A percentile compares a stretch with the other conserved stretches of the same genome.
phyloP scores from a whole-genome alignment of 1,140 invertebrate genomes.

The Venustaconcha ellipsiformis region DNA sequence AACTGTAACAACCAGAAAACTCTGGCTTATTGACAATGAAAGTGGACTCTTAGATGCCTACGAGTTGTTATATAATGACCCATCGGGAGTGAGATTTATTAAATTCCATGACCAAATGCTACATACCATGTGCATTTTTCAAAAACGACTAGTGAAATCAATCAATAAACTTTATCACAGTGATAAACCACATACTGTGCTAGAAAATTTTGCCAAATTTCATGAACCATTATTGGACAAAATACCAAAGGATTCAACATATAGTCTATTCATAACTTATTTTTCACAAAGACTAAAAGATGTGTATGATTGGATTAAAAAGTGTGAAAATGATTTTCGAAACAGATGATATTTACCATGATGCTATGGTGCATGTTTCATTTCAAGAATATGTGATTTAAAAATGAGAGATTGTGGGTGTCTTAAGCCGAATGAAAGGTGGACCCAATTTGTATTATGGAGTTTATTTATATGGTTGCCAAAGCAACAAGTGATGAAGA shows the following conservation, averaged over 20 bases:
- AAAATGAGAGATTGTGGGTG: too few relatives aligned
- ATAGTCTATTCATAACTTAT: slow-evolving; percentile 37
- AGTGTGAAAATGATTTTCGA: slow-evolving; percentile 33
- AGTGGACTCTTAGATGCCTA: slow-evolving; percentile 69
- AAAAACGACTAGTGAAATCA: slow-evolving; percentile 55
- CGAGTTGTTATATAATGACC: slow-evolving; percentile 59
- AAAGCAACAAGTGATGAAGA: too few relatives aligned
- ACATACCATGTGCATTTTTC: slow-evolving; percentile 66
- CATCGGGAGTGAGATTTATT: slow-evolving; percentile 46
- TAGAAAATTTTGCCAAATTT: slow-evolving; percentile 41
- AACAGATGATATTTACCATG: too few relatives aligned
- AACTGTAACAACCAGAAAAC: slow-evolving; percentile 51
- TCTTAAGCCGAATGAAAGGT: too few relatives aligned
- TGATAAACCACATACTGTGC: slow-evolving; percentile 32
- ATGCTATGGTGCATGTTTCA: too few relatives aligned
- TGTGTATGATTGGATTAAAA: slow-evolving; percentile 49
- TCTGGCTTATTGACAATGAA: slow-evolving; percentile 71
- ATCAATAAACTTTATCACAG: slow-evolving; percentile 38
- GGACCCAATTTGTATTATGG: too few relatives aligned
- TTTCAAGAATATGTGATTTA: too few relatives aligned
- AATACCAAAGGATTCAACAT: slow-evolving; percentile 41
- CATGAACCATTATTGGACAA: slow-evolving; percentile 45
- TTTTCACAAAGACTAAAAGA: slow-evolving; percentile 49
- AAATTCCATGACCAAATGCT: slow-evolving; percentile 66
- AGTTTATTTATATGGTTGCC: too few relatives aligned